phyloP scores from a whole-genome alignment of 2,888 invertebrate species.

The Erebia palarica region DNA sequence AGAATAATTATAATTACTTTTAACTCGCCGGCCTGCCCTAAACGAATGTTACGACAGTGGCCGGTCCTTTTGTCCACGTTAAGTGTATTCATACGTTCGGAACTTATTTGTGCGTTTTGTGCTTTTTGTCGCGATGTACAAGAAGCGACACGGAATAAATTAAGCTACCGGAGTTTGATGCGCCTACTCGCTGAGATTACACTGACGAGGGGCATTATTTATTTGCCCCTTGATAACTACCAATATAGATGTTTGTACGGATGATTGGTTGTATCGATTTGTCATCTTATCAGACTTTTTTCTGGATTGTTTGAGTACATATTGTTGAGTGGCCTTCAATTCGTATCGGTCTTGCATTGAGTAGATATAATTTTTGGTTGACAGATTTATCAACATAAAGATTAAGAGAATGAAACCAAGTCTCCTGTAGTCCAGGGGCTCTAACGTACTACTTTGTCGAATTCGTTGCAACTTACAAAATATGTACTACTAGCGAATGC shows the following conservation, averaged over 20 bases:
- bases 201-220: constrained; percentile 38
- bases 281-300: constrained; percentile 21
- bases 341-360: not conserved
- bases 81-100: constrained; percentile 57
- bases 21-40: constrained; percentile 17
- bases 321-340: not conserved
- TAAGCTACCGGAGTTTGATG: constrained; percentile 77
- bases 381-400: not conserved
- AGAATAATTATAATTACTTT: constrained; percentile 32
- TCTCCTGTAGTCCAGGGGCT: no score
- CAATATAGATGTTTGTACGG: constrained; percentile 32
- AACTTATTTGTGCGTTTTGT: constrained; percentile 47
- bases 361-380: not conserved
- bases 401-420: not conserved
- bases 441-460: no score
- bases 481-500: no score
- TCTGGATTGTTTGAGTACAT: not conserved
- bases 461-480: no score
- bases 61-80: constrained; percentile 49
- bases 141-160: constrained; percentile 72
- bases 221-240: constrained; percentile 35
- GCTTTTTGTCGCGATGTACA: constrained; percentile 53
- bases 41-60: constrained; percentile 34
- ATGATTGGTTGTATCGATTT: constrained; percentile 18
- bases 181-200: constrained; percentile 44